Evolutionary conservation across 2,113 vertebrate genomes (phyloP).

Genomic region (Neolamprologus modestus): DNA sequence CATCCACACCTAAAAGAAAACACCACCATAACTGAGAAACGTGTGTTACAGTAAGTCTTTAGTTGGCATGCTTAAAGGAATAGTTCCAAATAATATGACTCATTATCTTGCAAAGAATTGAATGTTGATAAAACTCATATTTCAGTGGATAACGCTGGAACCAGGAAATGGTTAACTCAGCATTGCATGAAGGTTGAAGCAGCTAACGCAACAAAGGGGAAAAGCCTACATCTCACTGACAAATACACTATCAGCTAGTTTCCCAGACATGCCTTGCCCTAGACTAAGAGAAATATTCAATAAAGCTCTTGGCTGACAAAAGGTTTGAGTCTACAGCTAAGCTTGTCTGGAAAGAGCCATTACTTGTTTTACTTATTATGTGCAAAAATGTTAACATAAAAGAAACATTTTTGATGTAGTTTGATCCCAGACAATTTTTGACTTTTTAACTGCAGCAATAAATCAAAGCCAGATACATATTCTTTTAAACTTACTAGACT

Average conservation of each 20-base stretch:
- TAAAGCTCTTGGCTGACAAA: background rate
- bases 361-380: background rate
- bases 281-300: background rate
- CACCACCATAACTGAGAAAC: background rate
- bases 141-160: background rate
- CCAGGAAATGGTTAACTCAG: background rate
- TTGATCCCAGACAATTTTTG: background rate
- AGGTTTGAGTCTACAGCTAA: background rate
- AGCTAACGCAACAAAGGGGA: background rate
- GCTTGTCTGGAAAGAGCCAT: background rate
- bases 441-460: background rate
- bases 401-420: background rate
- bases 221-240: background rate
- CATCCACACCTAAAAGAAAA: conserved; percentile 76
- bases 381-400: background rate
- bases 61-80: background rate
- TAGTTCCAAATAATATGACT: background rate
- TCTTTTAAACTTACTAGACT: background rate
- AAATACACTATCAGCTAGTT: background rate
- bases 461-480: background rate
- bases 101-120: background rate
- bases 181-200: background rate
- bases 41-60: background rate
- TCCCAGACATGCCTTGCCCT: background rate
- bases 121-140: background rate